Percentiles rank a stretch among this genome's conserved stretches.
These are phyloP conservation scores for Ellobius talpinus DNA, from an alignment of 2,113 vertebrate genomes.

Conservation along the genomic window DNA sequence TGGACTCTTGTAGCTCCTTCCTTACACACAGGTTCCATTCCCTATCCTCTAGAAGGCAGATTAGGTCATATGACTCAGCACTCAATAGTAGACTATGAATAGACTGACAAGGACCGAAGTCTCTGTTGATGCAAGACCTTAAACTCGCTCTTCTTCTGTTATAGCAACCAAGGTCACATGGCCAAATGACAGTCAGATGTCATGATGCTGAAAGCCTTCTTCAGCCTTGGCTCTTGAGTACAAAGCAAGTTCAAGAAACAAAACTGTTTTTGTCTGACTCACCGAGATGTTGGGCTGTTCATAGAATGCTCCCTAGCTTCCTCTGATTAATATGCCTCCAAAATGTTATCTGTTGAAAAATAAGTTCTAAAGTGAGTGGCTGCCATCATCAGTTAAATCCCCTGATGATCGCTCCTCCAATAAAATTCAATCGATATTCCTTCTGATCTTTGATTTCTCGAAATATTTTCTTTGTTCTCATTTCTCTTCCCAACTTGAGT, in stretches of 20 bases:
- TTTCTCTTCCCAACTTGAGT: background rate
- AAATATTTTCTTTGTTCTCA: background rate
- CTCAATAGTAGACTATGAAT: background rate
- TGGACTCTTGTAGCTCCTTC: background rate
- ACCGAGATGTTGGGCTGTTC: background rate
- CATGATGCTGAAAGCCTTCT: background rate
- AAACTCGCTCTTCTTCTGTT: background rate
- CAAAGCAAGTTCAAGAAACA: background rate
- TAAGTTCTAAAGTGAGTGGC: conserved; percentile 40
- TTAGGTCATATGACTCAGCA: background rate
- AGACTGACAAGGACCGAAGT: background rate
- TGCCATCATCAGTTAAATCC: background rate
- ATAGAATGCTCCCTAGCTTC: background rate
- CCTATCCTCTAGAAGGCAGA: background rate
- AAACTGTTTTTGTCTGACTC: background rate
- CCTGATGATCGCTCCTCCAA: background rate
- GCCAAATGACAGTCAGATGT: background rate
- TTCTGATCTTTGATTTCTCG: conserved; percentile 28
- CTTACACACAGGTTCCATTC: background rate
- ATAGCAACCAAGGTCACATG: background rate
- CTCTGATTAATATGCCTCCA: background rate
- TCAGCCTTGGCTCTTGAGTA: background rate
- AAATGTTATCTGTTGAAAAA: conserved; percentile 31
- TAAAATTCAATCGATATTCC: conserved; percentile 36
- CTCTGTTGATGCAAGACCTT: background rate